Evolutionary conservation across 2,888 invertebrate species (phyloP).

Genomic region (Ophion ventricosus): DNA sequence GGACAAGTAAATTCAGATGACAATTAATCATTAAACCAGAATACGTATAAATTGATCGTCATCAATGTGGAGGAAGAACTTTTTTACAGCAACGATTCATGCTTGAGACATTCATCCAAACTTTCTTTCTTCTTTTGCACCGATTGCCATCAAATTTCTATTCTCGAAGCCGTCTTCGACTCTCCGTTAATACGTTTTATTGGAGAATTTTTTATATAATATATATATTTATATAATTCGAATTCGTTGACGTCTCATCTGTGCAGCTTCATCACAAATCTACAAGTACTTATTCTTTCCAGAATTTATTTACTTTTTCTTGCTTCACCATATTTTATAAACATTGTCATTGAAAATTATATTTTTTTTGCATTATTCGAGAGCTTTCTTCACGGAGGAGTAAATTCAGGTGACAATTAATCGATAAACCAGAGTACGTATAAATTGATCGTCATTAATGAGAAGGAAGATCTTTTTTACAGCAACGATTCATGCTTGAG

Average conservation of each 20-base stretch:
- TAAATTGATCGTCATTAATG: not conserved
- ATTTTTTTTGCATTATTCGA: not conserved
- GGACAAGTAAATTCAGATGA: not conserved
- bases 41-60: not conserved
- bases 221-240: too few species aligned
- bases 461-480: too few species aligned
- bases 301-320: too few species aligned
- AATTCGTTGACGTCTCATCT: too few species aligned
- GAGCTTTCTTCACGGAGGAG: not conserved
- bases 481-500: not conserved
- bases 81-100: not conserved
- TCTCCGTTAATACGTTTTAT: too few species aligned
- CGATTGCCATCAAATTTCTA: slow-evolving; percentile 29
- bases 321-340: too few species aligned
- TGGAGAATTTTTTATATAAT: too few species aligned
- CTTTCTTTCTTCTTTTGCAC: slow-evolving; percentile 29
- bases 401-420: not conserved
- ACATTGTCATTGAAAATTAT: not conserved
- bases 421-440: not conserved
- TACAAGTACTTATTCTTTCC: not conserved
- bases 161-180: not conserved
- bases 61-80: too few species aligned
- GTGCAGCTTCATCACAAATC: too few species aligned
- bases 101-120: slow-evolving; percentile 4
- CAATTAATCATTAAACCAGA: not conserved